Base-by-base conservation (phyloP, 2,797 vertebrate genomes). In the Gallinago nigripennis region DNA sequence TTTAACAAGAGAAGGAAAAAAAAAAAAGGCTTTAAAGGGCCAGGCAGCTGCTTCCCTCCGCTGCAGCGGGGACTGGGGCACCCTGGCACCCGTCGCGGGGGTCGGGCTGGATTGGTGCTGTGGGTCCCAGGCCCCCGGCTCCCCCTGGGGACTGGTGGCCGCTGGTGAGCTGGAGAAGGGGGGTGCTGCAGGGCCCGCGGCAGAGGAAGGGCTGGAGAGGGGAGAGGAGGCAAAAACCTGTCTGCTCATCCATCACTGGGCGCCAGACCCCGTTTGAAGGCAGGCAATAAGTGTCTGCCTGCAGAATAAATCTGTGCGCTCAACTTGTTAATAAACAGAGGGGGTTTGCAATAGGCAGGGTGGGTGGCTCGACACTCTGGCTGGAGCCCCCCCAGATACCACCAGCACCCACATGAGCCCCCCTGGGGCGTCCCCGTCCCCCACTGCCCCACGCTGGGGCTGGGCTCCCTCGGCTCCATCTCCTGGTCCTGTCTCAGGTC, bases 1-100 rank as follows among this genome's bases (percentile, higher is more conserved):
- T 97, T 97, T 97, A 97, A 94, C 95, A 97, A 95, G 94, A 94
- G 73, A 88, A n/a, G 8, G 16, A n/a, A 33, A 35, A 0, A 8
- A 45, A 45, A 46, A 65, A 68, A 93, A 92, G 54, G 30, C 64
- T 86, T 97, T 96, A 97, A 97, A 97, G 96, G 92, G 94, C 91
- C 94, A 96, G 95, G 46, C 81, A 90, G 63, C 90, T 90, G 77
- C 91, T 94, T 93, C 80, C 69, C 84, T 82, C 30, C 0, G 0
- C 60, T 0, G 1, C 81, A 71, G 23, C 15, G 0, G 43, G 65
- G 57, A 56, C 28, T 6, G 0, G 0, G 39, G 72, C 76, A 25
- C 69, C 77, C 77, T 51, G 77, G 28, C 48, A 43, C 69, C 71
- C 65, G 0, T 33, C 4, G 1, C 0, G 1, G 71, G 50, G 39